Base-by-base conservation (phyloP, 2,113 vertebrate genomes). In the Reinhardtius hippoglossoides region DNA sequence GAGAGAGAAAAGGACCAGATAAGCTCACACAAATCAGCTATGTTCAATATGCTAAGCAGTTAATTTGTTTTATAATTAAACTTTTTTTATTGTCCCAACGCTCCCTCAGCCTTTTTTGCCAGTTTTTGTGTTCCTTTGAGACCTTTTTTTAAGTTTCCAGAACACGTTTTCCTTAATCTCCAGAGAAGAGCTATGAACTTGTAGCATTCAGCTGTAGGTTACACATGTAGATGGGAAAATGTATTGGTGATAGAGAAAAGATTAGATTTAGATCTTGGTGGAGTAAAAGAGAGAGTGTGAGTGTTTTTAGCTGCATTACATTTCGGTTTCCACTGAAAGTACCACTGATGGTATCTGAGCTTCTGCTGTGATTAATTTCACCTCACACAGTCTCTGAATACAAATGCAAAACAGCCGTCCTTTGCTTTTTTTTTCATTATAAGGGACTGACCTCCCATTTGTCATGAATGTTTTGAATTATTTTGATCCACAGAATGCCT, bases 221-320 rank as follows among this genome's bases (percentile, higher is more conserved):
- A 18, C 23, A 44, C 27, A 9, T 74, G 64, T 31, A 74, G n/a
- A 50, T 56, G 60, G 26, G 21, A 58, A 20, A 75, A 67, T 18
- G 40, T 13, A 52, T n/a, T 20, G 2, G 4, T 35, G 61, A 79
- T 16, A 6, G n/a, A 26, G 75, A 67, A 64, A 82, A 8, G 14
- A 42, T 74, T 2, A 57, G 42, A 64, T 69, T 78, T 71, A 59
- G 35, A 71, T 78, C 9, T 44, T 46, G 21, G 55, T 60, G 62
- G 16, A 24, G 65, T 48, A 72, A 44, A 59, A 10, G 8, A 20
- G 24, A 55, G 35, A 40, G 18, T 35, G 40, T 48, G 14, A 16
- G 46, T 3, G 5, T 50, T 35, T 71, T 60, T 52, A 14, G 42
- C 26, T 46, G 40, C 13, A 57, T 58, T 75, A 52, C 54, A 67